These are phyloP conservation scores for Athene noctua DNA, from an alignment of 2,113 vertebrate genomes.

Conservation along the genomic window DNA sequence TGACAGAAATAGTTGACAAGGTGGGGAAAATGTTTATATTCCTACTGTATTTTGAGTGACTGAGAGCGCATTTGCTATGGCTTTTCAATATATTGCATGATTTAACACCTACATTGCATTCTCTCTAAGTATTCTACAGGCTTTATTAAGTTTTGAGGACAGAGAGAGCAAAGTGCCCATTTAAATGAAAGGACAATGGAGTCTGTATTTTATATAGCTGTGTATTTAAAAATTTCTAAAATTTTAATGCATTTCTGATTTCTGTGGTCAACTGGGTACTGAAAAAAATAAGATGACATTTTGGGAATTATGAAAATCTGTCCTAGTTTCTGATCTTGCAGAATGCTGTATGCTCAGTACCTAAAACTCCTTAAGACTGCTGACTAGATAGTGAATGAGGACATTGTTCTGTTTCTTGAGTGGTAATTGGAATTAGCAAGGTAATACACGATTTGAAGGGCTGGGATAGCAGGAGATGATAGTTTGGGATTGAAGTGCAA, in stretches of 20 bases:
- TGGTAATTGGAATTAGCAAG: neutral
- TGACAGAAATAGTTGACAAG: slow-evolving; percentile 66
- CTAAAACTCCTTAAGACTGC: neutral
- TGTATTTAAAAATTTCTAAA: neutral
- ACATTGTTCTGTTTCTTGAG: neutral
- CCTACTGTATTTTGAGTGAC: neutral
- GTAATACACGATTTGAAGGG: neutral
- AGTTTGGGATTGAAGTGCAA: neutral
- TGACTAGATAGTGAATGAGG: neutral
- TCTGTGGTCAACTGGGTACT: neutral
- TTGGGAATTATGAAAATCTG: neutral
- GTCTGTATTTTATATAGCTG: neutral
- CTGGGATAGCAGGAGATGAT: neutral
- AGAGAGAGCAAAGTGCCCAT: neutral
- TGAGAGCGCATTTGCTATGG: neutral
- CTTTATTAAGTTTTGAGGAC: neutral
- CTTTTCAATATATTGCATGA: neutral
- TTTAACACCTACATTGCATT: neutral
- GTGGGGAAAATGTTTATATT: slow-evolving; percentile 35
- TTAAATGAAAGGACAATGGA: neutral
- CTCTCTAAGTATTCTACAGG: neutral
- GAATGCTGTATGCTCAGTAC: neutral
- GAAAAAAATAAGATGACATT: neutral
- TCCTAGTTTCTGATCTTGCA: neutral
- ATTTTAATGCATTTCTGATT: neutral